Conservation (phyloP, 37 sponge, comb jelly and placozoan genomes). For the Halisarca cf. caerulea region DNA sequence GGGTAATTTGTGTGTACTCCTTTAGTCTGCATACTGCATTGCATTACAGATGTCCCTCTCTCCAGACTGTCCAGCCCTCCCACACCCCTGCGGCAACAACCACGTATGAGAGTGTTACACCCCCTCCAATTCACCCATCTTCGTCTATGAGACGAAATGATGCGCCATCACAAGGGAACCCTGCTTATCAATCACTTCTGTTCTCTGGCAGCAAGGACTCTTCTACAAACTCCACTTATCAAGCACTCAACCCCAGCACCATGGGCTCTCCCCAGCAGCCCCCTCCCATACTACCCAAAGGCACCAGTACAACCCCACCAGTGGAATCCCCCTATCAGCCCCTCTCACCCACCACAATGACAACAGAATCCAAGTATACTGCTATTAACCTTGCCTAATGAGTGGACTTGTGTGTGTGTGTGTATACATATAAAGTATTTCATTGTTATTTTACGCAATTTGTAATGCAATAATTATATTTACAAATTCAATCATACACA, state of each 20-base stretch:
- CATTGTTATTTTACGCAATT: background rate
- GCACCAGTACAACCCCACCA: no score
- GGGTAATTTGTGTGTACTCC: no score
- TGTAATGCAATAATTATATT: background rate
- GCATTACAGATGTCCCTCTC: no score
- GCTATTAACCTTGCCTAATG: background rate
- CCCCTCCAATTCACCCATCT: no score
- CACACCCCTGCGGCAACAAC: background rate
- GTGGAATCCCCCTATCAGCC: background rate
- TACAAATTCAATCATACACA: background rate
- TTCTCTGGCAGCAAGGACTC: background rate
- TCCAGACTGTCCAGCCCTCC: background rate
- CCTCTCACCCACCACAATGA: background rate
- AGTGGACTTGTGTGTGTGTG: slow-evolving; percentile 1
- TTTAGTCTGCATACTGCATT: no score
- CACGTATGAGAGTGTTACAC: no score
- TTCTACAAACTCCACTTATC: background rate
- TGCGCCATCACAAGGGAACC: no score
- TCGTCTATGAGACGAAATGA: no score
- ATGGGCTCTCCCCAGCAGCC: background rate
- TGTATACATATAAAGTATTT: no score
- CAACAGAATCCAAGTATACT: background rate
- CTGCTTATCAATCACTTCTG: background rate
- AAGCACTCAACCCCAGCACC: background rate
- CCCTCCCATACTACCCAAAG: background rate